Conservation (phyloP, 2,888 invertebrate species). For the Pinctada fucata region DNA sequence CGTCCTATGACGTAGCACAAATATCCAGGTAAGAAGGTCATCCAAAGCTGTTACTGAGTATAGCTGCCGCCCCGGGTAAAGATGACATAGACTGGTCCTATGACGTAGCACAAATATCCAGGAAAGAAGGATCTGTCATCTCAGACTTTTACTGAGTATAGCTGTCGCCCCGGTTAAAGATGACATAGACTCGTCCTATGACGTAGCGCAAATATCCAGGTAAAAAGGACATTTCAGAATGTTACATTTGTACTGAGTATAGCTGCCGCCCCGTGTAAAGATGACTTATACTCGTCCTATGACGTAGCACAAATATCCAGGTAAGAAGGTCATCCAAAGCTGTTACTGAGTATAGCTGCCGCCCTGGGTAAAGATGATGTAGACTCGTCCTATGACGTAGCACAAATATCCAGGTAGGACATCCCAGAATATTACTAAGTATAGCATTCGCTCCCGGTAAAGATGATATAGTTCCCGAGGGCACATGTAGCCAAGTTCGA, state of each 20-base stretch:
- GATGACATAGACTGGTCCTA: slow-evolving; percentile 60
- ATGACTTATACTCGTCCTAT: slow-evolving; percentile 59
- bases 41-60: not conserved
- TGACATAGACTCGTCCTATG: slow-evolving; percentile 59
- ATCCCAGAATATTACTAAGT: too few relatives aligned
- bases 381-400: slow-evolving; percentile 59
- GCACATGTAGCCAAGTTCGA: too few relatives aligned
- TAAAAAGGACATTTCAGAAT: slow-evolving; percentile 33
- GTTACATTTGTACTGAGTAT: slow-evolving; percentile 20
- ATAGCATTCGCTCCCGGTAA: slow-evolving; percentile 67
- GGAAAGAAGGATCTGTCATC: slow-evolving; percentile 43
- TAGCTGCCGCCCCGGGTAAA: slow-evolving; percentile 66
- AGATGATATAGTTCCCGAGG: too few relatives aligned
- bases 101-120: slow-evolving; percentile 60
- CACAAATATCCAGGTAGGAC: slow-evolving; percentile 62
- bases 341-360: slow-evolving; percentile 53
- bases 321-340: slow-evolving; percentile 44
- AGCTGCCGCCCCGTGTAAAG: slow-evolving; percentile 65
- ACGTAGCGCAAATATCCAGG: slow-evolving; percentile 63
- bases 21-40: slow-evolving; percentile 58
- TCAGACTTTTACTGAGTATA: slow-evolving; percentile 19
- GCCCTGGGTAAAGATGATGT: slow-evolving; percentile 63
- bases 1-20: slow-evolving; percentile 62
- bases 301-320: slow-evolving; percentile 61
- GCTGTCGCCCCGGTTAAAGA: slow-evolving; percentile 66